These are phyloP conservation scores for Ptilonorhynchus violaceus DNA, from an alignment of 2,113 vertebrate genomes.

Conservation along the genomic window DNA sequence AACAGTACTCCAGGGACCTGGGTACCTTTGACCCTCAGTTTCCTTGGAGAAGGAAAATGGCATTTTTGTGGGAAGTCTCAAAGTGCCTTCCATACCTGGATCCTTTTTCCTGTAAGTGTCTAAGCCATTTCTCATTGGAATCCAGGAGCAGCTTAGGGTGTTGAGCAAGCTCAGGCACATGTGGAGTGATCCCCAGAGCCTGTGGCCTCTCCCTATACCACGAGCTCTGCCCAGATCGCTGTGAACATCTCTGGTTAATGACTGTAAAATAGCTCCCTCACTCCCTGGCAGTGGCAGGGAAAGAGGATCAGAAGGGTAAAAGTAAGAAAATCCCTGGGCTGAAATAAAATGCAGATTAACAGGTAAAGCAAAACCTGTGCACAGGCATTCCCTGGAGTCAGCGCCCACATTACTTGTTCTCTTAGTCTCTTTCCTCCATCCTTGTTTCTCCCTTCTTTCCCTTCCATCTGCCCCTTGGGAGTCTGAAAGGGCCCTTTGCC, in stretches of 20 bases:
- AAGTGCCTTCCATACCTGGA: neutral
- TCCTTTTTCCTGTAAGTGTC: neutral
- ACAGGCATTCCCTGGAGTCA: neutral
- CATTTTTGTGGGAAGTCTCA: neutral
- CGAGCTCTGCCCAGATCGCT: neutral
- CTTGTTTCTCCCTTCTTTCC: neutral
- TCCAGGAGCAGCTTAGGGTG: neutral
- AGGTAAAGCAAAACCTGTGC: neutral
- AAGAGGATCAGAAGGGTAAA: neutral
- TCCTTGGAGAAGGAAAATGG: neutral
- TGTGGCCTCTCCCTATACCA: neutral
- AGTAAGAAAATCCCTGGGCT: neutral
- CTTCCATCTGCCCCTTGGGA: neutral
- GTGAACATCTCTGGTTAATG: neutral
- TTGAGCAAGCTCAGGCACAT: neutral
- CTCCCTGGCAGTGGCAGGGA: neutral
- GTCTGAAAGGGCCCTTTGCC: neutral
- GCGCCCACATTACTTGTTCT: neutral
- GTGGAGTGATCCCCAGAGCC: neutral
- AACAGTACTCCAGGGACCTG: neutral
- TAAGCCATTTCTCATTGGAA: neutral
- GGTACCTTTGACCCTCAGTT: neutral
- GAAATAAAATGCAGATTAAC: neutral
- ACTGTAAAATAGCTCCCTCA: neutral
- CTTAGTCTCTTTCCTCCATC: neutral